phyloP scores from a whole-genome alignment of 2,797 vertebrate species.

The Girardinus metallicus region DNA sequence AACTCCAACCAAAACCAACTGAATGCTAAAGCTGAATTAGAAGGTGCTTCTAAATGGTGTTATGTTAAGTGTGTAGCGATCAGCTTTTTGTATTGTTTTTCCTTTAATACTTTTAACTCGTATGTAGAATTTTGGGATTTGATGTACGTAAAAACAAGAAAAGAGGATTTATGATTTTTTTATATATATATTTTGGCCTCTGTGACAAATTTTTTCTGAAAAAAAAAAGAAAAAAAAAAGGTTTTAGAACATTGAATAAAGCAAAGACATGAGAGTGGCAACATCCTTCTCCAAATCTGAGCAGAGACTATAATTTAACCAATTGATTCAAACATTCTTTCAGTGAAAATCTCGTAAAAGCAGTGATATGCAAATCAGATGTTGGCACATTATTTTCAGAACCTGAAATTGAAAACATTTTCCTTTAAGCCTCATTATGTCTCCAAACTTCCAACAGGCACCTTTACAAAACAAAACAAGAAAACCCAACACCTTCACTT shows the following conservation, averaged over 20 bases:
- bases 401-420: constrained; percentile 30
- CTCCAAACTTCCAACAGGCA: constrained; percentile 16
- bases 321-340: constrained; percentile 15
- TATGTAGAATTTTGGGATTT: not conserved
- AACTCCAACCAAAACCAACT: not conserved
- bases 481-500: constrained; percentile 12
- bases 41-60: not conserved
- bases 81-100: not conserved
- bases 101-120: not conserved
- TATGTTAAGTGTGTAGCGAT: not conserved
- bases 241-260: not conserved
- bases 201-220: not conserved
- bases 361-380: constrained; percentile 29
- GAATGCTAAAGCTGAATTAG: not conserved
- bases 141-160: not conserved
- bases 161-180: not conserved
- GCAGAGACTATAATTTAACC: not conserved
- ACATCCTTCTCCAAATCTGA: constrained; percentile 1
- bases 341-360: constrained; percentile 33
- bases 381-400: constrained; percentile 42
- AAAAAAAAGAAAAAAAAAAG: constrained; percentile 7
- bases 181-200: not conserved
- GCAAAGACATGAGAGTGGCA: constrained; percentile 4
- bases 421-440: constrained; percentile 14
- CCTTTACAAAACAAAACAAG: not conserved